These are phyloP conservation scores for Folsomia candida DNA, from an alignment of 2,888 invertebrate genomes.

Conservation along the genomic window DNA sequence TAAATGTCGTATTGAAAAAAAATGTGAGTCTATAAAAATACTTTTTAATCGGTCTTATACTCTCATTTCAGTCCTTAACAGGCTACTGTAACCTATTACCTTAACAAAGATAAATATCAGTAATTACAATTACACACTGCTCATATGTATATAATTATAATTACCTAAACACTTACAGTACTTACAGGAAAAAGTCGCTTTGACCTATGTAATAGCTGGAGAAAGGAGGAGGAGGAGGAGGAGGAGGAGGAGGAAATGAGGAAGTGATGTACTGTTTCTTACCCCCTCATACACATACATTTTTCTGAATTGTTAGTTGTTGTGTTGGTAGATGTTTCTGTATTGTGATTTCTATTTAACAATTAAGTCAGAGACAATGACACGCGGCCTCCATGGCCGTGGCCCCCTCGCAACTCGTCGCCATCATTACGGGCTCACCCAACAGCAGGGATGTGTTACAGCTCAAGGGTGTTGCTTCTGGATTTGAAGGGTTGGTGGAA, in stretches of 20 bases:
- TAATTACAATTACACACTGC: constrained; percentile 1
- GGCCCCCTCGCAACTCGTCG: background rate
- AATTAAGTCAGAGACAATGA: constrained; percentile 9
- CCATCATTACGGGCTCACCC: background rate
- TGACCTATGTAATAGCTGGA: background rate
- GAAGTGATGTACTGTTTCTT: too few relatives aligned
- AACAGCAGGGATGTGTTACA: background rate
- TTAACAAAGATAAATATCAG: background rate
- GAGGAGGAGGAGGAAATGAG: background rate
- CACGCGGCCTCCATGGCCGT: constrained; percentile 9
- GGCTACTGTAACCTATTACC: background rate
- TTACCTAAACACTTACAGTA: background rate
- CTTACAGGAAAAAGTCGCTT: background rate
- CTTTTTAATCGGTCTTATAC: constrained; percentile 23
- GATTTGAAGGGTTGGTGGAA: background rate
- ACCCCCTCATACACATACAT: too few relatives aligned
- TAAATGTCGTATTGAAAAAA: constrained; percentile 6
- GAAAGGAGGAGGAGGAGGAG: background rate
- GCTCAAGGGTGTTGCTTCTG: background rate
- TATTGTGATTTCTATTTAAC: background rate
- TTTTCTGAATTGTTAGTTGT: too few relatives aligned
- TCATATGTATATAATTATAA: background rate
- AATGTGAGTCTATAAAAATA: constrained; percentile 17
- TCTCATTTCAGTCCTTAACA: constrained; percentile 17
- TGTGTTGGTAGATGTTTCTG: too few relatives aligned